phyloP scores from a whole-genome alignment of 92 coral and sea anemone genomes.

The Heteractis magnifica region DNA sequence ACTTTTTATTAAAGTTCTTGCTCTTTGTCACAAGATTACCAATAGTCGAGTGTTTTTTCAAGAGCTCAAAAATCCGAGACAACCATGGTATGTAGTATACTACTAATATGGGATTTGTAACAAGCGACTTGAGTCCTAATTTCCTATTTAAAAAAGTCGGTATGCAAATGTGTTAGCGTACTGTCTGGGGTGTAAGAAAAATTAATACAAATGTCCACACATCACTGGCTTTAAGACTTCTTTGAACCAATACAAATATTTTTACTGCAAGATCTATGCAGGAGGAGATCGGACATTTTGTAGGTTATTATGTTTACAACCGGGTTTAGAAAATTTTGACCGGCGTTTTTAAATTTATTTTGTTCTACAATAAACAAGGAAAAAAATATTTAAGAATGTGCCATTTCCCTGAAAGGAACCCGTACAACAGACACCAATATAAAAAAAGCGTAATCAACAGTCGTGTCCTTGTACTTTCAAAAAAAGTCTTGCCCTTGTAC shows the following conservation, averaged over 20 bases:
- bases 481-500: no score
- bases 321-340: no score
- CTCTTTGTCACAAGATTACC: background rate
- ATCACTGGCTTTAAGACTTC: background rate
- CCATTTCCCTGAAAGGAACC: no score
- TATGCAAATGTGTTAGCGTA: conserved; percentile 13
- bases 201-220: conserved; percentile 28
- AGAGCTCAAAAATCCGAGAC: background rate
- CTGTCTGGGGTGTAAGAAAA: conserved; percentile 24
- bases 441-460: no score
- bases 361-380: no score
- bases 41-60: background rate
- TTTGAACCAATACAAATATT: background rate
- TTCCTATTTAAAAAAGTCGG: background rate
- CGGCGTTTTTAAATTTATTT: no score
- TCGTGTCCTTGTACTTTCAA: no score
- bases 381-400: no score
- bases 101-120: background rate
- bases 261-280: background rate
- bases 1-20: background rate
- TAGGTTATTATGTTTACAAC: no score
- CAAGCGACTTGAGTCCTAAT: background rate
- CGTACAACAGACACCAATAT: no score
- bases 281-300: no score
- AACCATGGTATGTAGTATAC: background rate